Conservation (phyloP, 2,113 vertebrate genomes). For the Chrysemys picta region DNA sequence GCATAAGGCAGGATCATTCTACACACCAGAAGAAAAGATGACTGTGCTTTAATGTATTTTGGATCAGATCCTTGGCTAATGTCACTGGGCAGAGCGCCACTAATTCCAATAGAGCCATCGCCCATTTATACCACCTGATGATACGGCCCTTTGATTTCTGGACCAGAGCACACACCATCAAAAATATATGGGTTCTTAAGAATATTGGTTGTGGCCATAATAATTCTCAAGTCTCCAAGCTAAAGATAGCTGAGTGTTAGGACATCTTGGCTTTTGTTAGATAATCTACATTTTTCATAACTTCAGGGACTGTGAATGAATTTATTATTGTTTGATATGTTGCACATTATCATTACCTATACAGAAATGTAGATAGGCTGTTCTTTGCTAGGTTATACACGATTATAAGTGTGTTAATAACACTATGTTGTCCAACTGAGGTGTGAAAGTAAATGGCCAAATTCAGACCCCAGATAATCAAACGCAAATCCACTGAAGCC, state of each 20-base stretch:
- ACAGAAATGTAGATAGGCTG: neutral
- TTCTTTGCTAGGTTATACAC: neutral
- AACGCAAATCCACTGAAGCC: neutral
- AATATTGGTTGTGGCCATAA: neutral
- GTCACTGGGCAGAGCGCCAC: neutral
- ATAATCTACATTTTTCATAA: neutral
- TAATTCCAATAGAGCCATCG: fast-evolving
- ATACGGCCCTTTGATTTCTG: neutral
- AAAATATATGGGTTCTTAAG: neutral
- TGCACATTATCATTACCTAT: neutral
- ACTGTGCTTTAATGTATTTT: neutral
- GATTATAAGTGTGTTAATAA: neutral
- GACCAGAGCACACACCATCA: neutral
- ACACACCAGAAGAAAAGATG: neutral
- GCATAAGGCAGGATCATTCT: neutral
- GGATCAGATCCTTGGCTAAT: neutral
- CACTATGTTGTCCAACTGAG: neutral
- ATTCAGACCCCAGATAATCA: neutral
- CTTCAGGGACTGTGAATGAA: neutral
- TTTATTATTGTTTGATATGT: neutral
- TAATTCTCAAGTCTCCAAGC: neutral
- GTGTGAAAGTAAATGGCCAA: neutral
- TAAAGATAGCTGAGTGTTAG: neutral
- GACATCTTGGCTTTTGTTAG: neutral
- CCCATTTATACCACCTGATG: neutral